phyloP scores from a whole-genome alignment of 2,888 invertebrate species.

The Heliconius erato region DNA sequence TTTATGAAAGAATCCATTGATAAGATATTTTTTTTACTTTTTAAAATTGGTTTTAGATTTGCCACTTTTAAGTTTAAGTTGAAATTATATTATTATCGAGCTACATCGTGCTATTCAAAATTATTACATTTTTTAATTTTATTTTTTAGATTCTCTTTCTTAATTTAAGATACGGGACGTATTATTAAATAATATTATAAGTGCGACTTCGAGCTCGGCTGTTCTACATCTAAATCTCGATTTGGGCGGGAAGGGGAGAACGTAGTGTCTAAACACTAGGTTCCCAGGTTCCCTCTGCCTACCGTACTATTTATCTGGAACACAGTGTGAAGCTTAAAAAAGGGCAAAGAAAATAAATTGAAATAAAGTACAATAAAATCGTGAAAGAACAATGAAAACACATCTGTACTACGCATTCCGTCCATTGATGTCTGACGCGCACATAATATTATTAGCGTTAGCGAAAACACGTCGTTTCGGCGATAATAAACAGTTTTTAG shows the following conservation, averaged over 20 bases:
- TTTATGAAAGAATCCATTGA: constrained; percentile 56
- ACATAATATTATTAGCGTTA: constrained; percentile 58
- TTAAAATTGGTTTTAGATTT: background rate
- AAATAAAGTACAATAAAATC: background rate
- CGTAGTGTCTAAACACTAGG: too few relatives aligned
- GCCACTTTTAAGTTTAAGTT: background rate
- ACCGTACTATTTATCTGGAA: too few relatives aligned
- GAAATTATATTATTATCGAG: background rate
- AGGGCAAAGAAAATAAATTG: background rate
- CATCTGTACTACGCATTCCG: constrained; percentile 49
- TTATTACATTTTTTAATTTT: too few relatives aligned
- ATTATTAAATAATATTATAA: too few relatives aligned
- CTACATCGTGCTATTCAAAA: too few relatives aligned
- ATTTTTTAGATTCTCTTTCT: too few relatives aligned
- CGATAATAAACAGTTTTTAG: constrained; percentile 57
- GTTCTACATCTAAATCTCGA: too few relatives aligned
- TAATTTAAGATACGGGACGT: too few relatives aligned
- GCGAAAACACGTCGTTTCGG: constrained; percentile 57
- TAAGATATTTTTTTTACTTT: background rate
- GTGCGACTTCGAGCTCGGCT: too few relatives aligned
- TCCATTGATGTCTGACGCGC: constrained; percentile 68
- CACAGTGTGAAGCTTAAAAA: background rate
- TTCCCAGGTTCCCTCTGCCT: too few relatives aligned
- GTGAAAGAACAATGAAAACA: constrained; percentile 54
- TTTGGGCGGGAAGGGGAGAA: too few relatives aligned